Percentiles rank a stretch among this genome's conserved stretches.
phyloP scores from a whole-genome alignment of 2,888 invertebrate species.

The Drosophila cracens region DNA sequence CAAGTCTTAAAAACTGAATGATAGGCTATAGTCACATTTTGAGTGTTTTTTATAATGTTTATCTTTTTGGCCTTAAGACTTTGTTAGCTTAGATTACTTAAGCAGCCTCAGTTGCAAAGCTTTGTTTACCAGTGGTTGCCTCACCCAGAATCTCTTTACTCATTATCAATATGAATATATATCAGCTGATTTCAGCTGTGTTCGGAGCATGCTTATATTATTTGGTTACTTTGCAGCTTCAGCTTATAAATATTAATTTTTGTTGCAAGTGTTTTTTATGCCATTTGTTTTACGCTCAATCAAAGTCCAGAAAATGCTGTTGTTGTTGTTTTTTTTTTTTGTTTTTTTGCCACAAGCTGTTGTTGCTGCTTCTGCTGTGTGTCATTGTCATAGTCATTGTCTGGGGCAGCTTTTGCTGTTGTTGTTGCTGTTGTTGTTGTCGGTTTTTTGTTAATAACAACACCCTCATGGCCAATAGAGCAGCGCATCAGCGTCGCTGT shows the following conservation, averaged over 20 bases:
- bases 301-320: conserved; percentile 41
- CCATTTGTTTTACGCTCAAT: conserved; percentile 44
- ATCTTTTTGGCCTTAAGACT: not conserved
- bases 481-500: conserved; percentile 18
- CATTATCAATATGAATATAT: not conserved
- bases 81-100: not conserved
- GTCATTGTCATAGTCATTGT: conserved; percentile 42
- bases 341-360: not conserved
- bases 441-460: conserved; percentile 60
- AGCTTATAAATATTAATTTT: conserved; percentile 9
- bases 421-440: conserved; percentile 13
- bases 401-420: conserved; percentile 27
- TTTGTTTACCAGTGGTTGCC: not conserved
- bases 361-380: conserved; percentile 24
- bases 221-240: not conserved
- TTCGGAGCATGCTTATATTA: not conserved
- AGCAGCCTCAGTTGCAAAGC: not conserved
- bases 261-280: conserved; percentile 17
- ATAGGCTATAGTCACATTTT: too few species aligned
- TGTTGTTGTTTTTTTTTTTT: conserved; percentile 1
- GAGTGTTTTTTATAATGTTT: not conserved
- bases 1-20: not conserved
- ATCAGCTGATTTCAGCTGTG: not conserved
- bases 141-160: not conserved
- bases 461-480: conserved; percentile 79